Base-by-base conservation (phyloP, 2,113 vertebrate genomes). In the Cyanocitta stelleri region DNA sequence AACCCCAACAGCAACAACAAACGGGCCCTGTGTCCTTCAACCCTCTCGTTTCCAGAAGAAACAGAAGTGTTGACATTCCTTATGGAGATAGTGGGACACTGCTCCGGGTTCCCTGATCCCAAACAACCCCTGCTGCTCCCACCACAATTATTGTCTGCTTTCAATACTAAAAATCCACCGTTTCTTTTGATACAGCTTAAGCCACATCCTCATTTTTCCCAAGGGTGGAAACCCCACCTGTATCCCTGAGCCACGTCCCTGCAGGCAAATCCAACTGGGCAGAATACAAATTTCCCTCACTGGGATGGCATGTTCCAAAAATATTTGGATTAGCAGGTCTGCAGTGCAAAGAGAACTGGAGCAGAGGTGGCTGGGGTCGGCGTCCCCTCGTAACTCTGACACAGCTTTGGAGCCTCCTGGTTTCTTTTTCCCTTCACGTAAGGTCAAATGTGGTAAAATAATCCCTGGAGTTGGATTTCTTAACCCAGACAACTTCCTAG, bases 81-180 rank as follows among this genome's bases (percentile, higher is more conserved):
- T 1, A 1, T 1, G 3, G 13, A 80, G 55, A 58, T 10, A 89
- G 5, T 1, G 32, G 54, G 35, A 24, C n/a, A 9, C 8, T 16
- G 32, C 29, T 61, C 33, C 10, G 30, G 32, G 79, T 59, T 63
- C 62, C 67, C 92, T 14, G 71, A 67, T 46, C 71, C 43, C 75
- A 75, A 54, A 82, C 51, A 87, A 41, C 4, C 1, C 16, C 35
- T 29, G 52, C 67, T 43, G 33, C 77, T 56, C 48, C 73, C 68
- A 9, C 26, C 16, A 2, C 8, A 5, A 6, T 29, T 4, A 3
- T 1, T 11, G 1, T 3, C 66, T 52, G 16, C 32, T 19, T 1
- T 6, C 48, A 12, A 0, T 13, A 5, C 23, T 2, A 10, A 13
- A 64, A 76, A 73, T 2, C 1, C 7, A 1, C 9, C 4, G 6